phyloP scores from a whole-genome alignment of 2,888 invertebrate species.

The Sminthurides aquaticus region DNA sequence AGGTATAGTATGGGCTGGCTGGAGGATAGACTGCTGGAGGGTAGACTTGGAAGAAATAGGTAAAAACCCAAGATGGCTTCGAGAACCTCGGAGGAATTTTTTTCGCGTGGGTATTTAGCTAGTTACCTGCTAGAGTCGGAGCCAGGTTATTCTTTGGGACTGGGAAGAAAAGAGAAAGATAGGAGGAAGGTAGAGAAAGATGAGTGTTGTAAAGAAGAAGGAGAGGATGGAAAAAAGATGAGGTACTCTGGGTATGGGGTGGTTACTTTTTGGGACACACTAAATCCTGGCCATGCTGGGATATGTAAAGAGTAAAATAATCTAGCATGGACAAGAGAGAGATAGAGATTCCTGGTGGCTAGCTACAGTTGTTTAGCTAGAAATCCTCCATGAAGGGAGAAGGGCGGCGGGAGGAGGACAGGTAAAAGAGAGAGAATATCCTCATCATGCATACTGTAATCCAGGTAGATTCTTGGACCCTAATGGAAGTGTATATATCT shows the following conservation, averaged over 20 bases:
- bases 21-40: slow-evolving; percentile 16
- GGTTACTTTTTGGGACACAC: slow-evolving; percentile 9
- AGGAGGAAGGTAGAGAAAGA: neutral
- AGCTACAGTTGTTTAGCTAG: too few species aligned
- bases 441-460: too few species aligned
- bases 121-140: too few species aligned
- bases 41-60: slow-evolving; percentile 22
- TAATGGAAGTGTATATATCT: too few species aligned
- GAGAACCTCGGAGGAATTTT: slow-evolving; percentile 32
- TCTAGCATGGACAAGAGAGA: neutral
- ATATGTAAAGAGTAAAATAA: neutral
- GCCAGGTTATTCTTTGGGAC: neutral
- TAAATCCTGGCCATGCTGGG: slow-evolving; percentile 2
- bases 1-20: neutral
- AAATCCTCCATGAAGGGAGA: too few species aligned
- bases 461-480: too few species aligned
- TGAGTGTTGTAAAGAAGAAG: too few species aligned
- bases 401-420: too few species aligned
- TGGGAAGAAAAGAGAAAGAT: neutral
- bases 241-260: slow-evolving; percentile 20
- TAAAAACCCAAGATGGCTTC: slow-evolving; percentile 37
- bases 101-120: slow-evolving; percentile 34
- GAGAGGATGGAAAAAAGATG: slow-evolving; percentile 20
- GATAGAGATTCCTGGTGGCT: too few species aligned
- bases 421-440: too few species aligned